Base-by-base conservation (phyloP, 2,797 vertebrate genomes). In the Tadarida brasiliensis region DNA sequence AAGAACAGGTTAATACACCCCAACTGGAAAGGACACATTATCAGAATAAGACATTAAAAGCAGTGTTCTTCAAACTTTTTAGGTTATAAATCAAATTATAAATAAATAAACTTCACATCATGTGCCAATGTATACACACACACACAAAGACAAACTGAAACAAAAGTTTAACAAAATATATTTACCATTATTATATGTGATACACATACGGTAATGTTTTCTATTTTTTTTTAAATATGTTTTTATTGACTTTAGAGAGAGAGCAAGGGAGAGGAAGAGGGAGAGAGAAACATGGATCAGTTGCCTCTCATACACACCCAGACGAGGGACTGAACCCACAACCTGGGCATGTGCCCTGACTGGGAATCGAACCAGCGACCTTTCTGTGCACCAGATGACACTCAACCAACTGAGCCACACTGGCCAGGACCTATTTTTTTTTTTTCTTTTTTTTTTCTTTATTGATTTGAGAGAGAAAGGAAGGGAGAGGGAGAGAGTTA, bases 161-260 rank as follows among this genome's bases (percentile, higher is more conserved):
- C 16, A 86, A 87, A 96, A 81, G 35, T 74, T 88, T 63, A 94
- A 90, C n/a, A 90, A 59, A 90, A 74, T 78, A 84, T 87, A 61
- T 78, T 87, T 87, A 80, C 35, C 9, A 17, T 61, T 63, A 87
- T 2, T 65, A 26, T 68, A 59, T 39, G 17, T 76, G 88, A 91
- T 59, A 1, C 7, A 86, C 15, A 68, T 22, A 35, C 19, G 20
- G 19, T 91, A 33, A 44, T 61, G 73, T 51, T 89, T 87, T 71
- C 9, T 93, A 81, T 77, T 87, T 63, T 67, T 86, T 49, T 82
- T 77, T 12, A 15, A 78, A 96, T 73, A 93, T 14, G 49, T 51
- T 51, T 14, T 51, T 51, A 51, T 51, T 51, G 49, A 51, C 12
- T 51, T 51, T 51, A 51, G 49, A 51, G 49, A 51, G 49, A 51